Evolutionary conservation across 1,140 invertebrate species (phyloP).

Genomic region (Diorhabda sublineata): DNA sequence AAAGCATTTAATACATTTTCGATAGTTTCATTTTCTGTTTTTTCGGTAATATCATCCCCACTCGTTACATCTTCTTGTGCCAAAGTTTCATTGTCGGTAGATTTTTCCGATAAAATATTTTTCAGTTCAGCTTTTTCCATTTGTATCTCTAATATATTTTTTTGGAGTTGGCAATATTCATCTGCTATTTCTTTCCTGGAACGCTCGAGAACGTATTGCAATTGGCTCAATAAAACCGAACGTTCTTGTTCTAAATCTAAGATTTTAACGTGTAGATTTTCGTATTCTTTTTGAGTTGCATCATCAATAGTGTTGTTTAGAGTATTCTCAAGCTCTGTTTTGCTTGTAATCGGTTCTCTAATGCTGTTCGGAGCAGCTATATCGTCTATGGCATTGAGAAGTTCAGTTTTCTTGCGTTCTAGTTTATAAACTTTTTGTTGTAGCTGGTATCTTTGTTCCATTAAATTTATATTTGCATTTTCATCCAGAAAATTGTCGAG

Average conservation of each 20-base stretch:
- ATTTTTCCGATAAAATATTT: background rate
- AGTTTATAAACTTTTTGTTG: constrained; percentile 26
- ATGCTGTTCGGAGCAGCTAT: constrained; percentile 14
- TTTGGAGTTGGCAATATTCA: constrained; percentile 26
- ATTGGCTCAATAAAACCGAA: constrained; percentile 23
- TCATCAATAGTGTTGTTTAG: constrained; percentile 5
- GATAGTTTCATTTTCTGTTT: constrained; percentile 9
- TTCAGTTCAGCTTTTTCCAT: constrained; percentile 19
- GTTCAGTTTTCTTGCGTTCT: constrained; percentile 28
- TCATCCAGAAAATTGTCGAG: constrained; percentile 20
- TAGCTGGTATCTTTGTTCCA: constrained; percentile 21
- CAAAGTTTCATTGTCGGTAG: background rate
- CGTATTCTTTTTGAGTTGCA: constrained; percentile 20
- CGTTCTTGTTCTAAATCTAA: constrained; percentile 29
- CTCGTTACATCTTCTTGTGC: background rate
- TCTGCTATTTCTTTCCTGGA: constrained; percentile 28
- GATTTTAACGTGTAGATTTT: constrained; percentile 24
- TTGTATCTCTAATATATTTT: constrained; percentile 25
- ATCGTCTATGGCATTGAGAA: constrained; percentile 25
- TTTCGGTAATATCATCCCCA: background rate
- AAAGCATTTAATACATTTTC: constrained; percentile 29
- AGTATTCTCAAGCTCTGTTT: constrained; percentile 20
- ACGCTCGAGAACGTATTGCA: constrained; percentile 24
- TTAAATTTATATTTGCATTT: background rate
- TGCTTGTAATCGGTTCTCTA: background rate